Conservation (phyloP, 35 echinoderm and acorn worm genomes). For the Anneissia japonica region DNA sequence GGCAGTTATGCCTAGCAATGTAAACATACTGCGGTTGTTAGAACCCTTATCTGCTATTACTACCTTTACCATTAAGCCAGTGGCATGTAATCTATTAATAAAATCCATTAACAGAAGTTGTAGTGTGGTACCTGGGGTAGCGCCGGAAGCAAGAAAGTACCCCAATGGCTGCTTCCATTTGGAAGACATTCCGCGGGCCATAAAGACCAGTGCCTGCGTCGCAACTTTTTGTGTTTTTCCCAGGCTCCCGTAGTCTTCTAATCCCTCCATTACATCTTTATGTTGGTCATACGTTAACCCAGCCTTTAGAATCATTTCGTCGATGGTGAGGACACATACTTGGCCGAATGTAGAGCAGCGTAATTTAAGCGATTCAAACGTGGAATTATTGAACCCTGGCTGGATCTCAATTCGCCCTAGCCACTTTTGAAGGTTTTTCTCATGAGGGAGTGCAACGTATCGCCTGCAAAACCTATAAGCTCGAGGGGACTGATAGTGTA, state of each 20-base stretch:
- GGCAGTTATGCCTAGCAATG: neutral
- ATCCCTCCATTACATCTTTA: neutral
- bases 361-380: conserved; percentile 8
- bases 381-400: conserved; percentile 22
- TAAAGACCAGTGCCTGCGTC: conserved; percentile 3
- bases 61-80: neutral
- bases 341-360: neutral
- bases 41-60: neutral
- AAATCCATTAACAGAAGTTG: neutral
- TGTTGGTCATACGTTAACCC: neutral
- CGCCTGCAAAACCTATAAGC: no score
- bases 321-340: conserved; percentile 1
- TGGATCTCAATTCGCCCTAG: neutral
- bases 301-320: conserved; percentile 28
- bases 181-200: neutral
- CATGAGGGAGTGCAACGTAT: no score
- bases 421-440: conserved; percentile 8
- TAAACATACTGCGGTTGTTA: neutral
- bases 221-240: conserved; percentile 1
- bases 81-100: neutral
- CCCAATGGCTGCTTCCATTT: conserved; percentile 19
- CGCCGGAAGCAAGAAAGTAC: neutral
- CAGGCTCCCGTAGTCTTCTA: conserved; percentile 10
- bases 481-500: no score
- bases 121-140: neutral